These are phyloP conservation scores for Palaemon carinicauda DNA, from an alignment of 1,140 invertebrate genomes.

Conservation along the genomic window DNA sequence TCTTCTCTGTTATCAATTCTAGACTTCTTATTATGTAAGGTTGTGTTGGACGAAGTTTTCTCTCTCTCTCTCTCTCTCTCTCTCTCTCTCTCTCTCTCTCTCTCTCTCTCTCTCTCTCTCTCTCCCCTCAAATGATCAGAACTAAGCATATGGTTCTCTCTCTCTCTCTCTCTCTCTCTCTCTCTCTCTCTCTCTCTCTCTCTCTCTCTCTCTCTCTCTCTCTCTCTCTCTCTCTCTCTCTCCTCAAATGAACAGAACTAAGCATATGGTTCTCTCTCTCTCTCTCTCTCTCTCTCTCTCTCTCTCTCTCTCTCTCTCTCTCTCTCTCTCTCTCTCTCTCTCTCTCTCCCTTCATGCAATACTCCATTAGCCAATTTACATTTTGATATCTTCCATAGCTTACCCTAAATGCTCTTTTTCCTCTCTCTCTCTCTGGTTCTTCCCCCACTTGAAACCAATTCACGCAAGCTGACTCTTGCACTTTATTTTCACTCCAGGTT, in stretches of 20 bases:
- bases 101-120: neutral
- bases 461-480: neutral
- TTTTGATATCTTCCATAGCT: neutral
- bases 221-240: neutral
- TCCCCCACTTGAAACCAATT: neutral
- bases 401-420: too few relatives aligned
- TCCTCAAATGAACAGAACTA: too few relatives aligned
- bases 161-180: neutral
- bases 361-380: neutral
- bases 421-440: neutral
- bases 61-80: neutral
- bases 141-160: neutral
- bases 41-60: neutral
- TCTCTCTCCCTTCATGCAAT: neutral
- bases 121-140: too few relatives aligned
- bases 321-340: neutral
- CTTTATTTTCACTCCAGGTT: constrained; percentile 64
- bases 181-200: neutral
- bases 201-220: neutral
- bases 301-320: too few relatives aligned
- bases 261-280: neutral
- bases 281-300: neutral
- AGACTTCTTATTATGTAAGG: too few relatives aligned
- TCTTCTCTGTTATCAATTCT: too few relatives aligned
- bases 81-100: neutral